Base-by-base conservation (phyloP, 2,113 vertebrate species). In the Tinamus guttatus region DNA sequence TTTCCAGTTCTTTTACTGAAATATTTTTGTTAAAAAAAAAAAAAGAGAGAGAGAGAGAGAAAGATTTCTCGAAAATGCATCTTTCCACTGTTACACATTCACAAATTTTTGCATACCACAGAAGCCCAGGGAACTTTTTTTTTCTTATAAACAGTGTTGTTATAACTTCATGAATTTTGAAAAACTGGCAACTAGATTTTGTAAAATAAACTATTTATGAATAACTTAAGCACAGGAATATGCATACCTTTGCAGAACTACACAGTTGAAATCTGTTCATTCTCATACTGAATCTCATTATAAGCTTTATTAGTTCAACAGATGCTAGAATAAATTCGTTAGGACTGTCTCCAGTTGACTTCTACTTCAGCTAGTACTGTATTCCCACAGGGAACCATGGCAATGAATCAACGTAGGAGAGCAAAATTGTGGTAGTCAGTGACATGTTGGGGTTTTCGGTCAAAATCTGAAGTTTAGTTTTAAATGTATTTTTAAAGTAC, bases 51-150 rank as follows among this genome's bases (percentile, higher is more conserved):
- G 24, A 51, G 24, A 51, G 96, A 96, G 67, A 78, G 28, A 75
- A 51, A 84, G 32, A 63, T 86, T 90, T 86, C 64, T 89, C 63
- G 83, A 93, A 91, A 97, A 89, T 94, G 1, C 16, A 85, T 81
- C 43, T 93, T 93, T 93, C 77, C 90, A 18, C 13, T 71, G 32
- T 13, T 4, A 71, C 16, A 78, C 49, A 68, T 24, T 14, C 30
- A 34, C 21, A 11, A 11, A 21, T 91, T 80, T 28, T 41, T 7
- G 3, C 7, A n/a, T 81, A 56, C 0, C 28, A 36, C 22, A 34
- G 4, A 74, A 89, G n/a, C 5, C 41, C 5, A 43, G 13, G 2
- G 1, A 89, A 34, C 27, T 30, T 49, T 8, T 27, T 5, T 68
- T 75, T 81, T 78, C 47, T 77, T 45, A n/a, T 82, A 11, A 94